A percentile compares a stretch with the other conserved stretches of the same genome.
Conservation (phyloP, 37 sponge, comb jelly and placozoan species). For the Aplysina aerophoba region DNA sequence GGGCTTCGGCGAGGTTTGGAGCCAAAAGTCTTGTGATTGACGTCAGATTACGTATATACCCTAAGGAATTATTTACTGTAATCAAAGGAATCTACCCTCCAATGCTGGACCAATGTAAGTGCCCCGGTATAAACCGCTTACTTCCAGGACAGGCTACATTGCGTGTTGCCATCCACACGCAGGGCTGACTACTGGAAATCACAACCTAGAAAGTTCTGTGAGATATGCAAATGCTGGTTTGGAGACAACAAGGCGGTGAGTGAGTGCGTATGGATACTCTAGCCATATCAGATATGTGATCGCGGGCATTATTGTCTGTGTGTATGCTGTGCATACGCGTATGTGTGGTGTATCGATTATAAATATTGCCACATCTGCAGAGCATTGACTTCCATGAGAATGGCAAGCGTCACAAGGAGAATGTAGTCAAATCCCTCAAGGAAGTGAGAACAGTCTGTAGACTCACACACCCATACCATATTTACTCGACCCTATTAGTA, state of each 20-base stretch:
- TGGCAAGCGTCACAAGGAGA: slow-evolving; percentile 77
- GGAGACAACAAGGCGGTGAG: slow-evolving; percentile 87
- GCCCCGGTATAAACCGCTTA: not conserved
- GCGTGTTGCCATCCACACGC: not conserved
- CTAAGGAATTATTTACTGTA: not conserved
- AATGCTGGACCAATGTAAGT: not conserved
- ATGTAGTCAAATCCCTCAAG: slow-evolving; percentile 66
- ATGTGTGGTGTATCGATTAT: too few relatives aligned
- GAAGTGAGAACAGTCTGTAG: slow-evolving; percentile 50
- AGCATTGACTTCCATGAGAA: slow-evolving; percentile 87
- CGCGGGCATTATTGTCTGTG: too few relatives aligned
- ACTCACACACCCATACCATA: too few relatives aligned
- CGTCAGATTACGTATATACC: not conserved
- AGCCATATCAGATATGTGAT: too few relatives aligned
- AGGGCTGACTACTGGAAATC: slow-evolving; percentile 95
- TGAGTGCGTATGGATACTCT: too few relatives aligned
- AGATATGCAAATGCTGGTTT: slow-evolving; percentile 94
- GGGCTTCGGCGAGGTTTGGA: slow-evolving; percentile 1
- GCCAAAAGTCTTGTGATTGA: not conserved
- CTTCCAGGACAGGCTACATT: too few relatives aligned
- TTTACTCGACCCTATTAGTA: too few relatives aligned
- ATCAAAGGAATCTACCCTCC: slow-evolving; percentile 5
- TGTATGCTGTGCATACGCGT: not conserved
- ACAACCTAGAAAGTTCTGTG: slow-evolving; percentile 86
- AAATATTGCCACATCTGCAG: slow-evolving; percentile 32